A percentile compares a stretch with the other conserved stretches of the same genome.
Evolutionary conservation across 2,113 vertebrate genomes (phyloP).

Genomic region (Austrofundulus limnaeus): DNA sequence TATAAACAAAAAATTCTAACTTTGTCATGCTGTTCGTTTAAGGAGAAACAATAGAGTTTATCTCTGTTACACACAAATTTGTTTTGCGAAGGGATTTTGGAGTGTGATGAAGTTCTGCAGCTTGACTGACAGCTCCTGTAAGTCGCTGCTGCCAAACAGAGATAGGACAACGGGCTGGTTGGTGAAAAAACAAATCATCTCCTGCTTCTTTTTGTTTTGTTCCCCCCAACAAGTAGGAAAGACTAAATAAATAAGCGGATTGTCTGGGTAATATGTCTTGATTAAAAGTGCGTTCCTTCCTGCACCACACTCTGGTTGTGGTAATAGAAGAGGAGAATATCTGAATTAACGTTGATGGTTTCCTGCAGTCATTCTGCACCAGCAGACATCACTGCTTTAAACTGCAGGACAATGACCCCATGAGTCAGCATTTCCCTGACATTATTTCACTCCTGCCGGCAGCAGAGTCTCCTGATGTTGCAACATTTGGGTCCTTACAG

Average conservation of each 20-base stretch:
- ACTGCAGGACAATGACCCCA: conserved; percentile 28
- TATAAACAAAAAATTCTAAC: not conserved
- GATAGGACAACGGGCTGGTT: conserved; percentile 50
- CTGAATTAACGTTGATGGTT: too few relatives aligned
- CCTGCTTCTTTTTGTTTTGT: conserved; percentile 21
- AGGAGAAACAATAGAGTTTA: conserved; percentile 40
- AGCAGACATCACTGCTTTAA: not conserved
- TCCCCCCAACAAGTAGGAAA: conserved; percentile 8
- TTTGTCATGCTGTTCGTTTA: conserved; percentile 41
- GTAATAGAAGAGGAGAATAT: not conserved
- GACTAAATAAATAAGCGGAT: conserved; percentile 32
- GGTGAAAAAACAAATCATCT: conserved; percentile 35
- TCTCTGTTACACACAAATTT: conserved; percentile 12
- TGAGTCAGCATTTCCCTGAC: conserved; percentile 42
- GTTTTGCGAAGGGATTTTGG: conserved; percentile 30
- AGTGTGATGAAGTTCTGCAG: conserved; percentile 45
- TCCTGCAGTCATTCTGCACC: conserved; percentile 1
- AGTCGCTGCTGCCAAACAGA: conserved; percentile 49
- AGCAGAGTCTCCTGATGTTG: conserved; percentile 39
- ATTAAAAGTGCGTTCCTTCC: conserved; percentile 55
- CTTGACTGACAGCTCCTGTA: conserved; percentile 68
- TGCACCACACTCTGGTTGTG: not conserved
- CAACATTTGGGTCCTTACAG: conserved; percentile 33
- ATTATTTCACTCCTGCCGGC: conserved; percentile 36
- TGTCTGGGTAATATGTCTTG: conserved; percentile 32